phyloP scores from a whole-genome alignment of 1,140 invertebrate genomes.

The Drosophila ambigua region DNA sequence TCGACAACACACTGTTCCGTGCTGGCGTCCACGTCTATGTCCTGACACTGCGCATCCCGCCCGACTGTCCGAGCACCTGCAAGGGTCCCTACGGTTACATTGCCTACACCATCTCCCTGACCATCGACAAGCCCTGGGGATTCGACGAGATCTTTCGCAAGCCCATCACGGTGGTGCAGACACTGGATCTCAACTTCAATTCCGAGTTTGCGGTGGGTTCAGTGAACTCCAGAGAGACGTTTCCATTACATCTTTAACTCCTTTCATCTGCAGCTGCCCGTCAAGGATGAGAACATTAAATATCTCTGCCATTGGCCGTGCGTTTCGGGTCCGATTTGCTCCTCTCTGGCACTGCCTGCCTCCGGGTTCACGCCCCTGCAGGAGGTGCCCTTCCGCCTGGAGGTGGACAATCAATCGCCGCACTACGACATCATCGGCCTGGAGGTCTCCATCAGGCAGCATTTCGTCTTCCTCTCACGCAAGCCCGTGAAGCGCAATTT shows the following conservation, averaged over 20 bases:
- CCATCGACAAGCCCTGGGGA: slow-evolving; percentile 90
- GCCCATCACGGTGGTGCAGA: slow-evolving; percentile 89
- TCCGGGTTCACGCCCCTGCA: slow-evolving; percentile 75
- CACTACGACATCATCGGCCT: slow-evolving; percentile 74
- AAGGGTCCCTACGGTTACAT: slow-evolving; percentile 89
- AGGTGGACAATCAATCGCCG: slow-evolving; percentile 79
- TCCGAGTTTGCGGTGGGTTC: slow-evolving; percentile 69
- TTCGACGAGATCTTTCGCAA: slow-evolving; percentile 90
- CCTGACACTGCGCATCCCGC: slow-evolving; percentile 84
- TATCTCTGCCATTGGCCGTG: slow-evolving; percentile 83
- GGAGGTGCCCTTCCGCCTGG: slow-evolving; percentile 69
- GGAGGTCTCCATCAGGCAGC: slow-evolving; percentile 75
- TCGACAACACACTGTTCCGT: slow-evolving; percentile 84
- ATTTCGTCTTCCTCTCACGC: slow-evolving; percentile 76
- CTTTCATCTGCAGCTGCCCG: slow-evolving; percentile 47
- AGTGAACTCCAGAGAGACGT: not conserved
- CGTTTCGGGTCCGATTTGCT: slow-evolving; percentile 72
- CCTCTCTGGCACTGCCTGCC: slow-evolving; percentile 63
- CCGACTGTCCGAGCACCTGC: slow-evolving; percentile 88
- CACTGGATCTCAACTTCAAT: slow-evolving; percentile 89
- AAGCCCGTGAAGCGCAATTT: slow-evolving; percentile 78
- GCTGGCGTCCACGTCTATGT: slow-evolving; percentile 86
- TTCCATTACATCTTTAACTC: not conserved
- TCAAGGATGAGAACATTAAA: slow-evolving; percentile 77
- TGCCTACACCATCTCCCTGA: slow-evolving; percentile 88